phyloP scores from a whole-genome alignment of 2,797 vertebrate species.

The Dryobates pubescens region DNA sequence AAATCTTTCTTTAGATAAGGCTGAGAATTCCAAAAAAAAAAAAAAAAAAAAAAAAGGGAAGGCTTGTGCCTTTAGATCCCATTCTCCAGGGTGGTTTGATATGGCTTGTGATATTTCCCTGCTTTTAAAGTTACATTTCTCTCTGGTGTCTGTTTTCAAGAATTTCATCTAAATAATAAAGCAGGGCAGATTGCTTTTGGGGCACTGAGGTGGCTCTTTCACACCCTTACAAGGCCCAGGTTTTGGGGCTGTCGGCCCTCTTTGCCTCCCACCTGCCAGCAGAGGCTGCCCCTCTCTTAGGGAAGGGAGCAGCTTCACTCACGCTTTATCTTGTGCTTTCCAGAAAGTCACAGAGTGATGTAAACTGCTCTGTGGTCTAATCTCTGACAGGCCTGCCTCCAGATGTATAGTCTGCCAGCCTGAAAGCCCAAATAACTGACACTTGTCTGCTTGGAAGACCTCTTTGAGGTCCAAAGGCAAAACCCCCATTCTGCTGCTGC shows the following conservation, averaged over 20 bases:
- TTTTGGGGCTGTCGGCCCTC: not conserved
- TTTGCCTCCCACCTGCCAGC: not conserved
- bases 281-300: constrained; percentile 25
- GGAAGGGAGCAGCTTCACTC: rapidly evolving
- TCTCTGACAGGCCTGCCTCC: not conserved
- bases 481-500: not conserved
- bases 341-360: not conserved
- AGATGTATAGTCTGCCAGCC: rapidly evolving
- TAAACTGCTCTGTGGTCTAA: rapidly evolving
- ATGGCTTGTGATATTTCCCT: not conserved
- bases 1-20: constrained; percentile 49
- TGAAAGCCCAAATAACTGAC: rapidly evolving
- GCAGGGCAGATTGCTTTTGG: rapidly evolving
- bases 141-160: not conserved
- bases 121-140: not conserved
- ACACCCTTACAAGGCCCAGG: rapidly evolving
- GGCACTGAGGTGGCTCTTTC: not conserved
- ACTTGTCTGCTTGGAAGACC: rapidly evolving
- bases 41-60: too few species aligned
- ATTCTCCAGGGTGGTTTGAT: not conserved
- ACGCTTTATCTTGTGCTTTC: rapidly evolving
- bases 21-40: constrained; percentile 11
- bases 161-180: not conserved
- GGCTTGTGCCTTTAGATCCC: not conserved
- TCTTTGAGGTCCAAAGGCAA: not conserved